Conservation (phyloP, 30 jellyfish, hydroid and myxozoan genomes). For the Hydractinia symbiolongicarpus region DNA sequence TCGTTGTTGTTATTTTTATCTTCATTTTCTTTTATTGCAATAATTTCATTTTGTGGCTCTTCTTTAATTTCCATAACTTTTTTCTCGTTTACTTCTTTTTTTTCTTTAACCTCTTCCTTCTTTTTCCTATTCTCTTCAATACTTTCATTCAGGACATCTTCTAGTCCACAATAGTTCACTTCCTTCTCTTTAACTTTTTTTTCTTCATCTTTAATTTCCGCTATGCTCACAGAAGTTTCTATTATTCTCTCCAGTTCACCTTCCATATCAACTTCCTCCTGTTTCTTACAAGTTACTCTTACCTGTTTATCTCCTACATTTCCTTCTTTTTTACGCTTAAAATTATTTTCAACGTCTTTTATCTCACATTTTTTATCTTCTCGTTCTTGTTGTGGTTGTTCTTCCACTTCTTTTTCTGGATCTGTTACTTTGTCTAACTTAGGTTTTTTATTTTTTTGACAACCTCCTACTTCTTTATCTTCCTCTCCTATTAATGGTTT, state of each 20-base stretch:
- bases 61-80: neutral
- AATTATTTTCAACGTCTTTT: neutral
- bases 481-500: no score
- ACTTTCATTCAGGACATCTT: neutral
- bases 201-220: neutral
- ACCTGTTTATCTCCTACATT: no score
- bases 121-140: neutral
- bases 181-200: slow-evolving; percentile 6
- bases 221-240: neutral
- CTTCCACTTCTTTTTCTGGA: neutral
- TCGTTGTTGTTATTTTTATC: neutral
- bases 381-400: neutral
- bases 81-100: neutral
- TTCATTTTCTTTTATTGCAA: neutral
- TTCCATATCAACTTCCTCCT: neutral
- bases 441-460: neutral
- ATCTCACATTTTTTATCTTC: neutral
- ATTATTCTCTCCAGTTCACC: neutral
- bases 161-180: neutral
- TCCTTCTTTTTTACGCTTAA: neutral
- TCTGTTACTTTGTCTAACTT: neutral
- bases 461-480: neutral
- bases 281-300: neutral
- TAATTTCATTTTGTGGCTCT: neutral
- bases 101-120: neutral